Base-by-base conservation (phyloP, 2,888 invertebrate species). In the Amphimallon solstitiale region DNA sequence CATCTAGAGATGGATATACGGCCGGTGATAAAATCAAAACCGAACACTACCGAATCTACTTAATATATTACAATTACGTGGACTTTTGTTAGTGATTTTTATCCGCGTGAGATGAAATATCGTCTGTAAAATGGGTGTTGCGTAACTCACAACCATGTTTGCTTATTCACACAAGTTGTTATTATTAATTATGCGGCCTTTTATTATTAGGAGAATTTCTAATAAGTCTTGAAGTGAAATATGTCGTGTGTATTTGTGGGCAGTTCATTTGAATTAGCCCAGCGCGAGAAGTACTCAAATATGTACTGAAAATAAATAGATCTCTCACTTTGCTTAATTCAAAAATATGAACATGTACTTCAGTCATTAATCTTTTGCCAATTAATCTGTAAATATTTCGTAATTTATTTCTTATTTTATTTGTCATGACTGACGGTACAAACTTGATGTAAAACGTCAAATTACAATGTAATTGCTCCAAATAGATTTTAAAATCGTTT, bases 1-100 rank as follows among this genome's bases (percentile, higher is more conserved):
- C 12, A 38, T 54, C 38, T 38, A 19, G n/a, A 19, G n/a, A 21
- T 54, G 38, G 52, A 52, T 52, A 52, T 52, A 52, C 52, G 17
- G 35, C 35, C 35, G 17, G 3, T 38, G 54, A 54, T 54, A 54
- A 38, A 37, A 54, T 54, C 54, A 38, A 54, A 54, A 38, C 54
- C 54, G 54, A 54, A 54, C 54, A 54, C 54, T 54, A 54, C 54
- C 38, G 54, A 54, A 54, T 54, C 15, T 38, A 54, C 38, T 19
- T 54, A 54, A 54, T 54, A 38, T 54, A 54, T 54, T 54, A 54
- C 54, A 54, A 54, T 54, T 54, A 54, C 54, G 54, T 19, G 54
- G 38, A 38, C 38, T 38, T 54, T 54, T 38, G 34, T 38, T 37
- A 38, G 37, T 38, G 38, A 54, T 54, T 54, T 54, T 38, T 54